These are phyloP conservation scores for Chionomys nivalis DNA, from an alignment of 2,113 vertebrate genomes.

Conservation along the genomic window DNA sequence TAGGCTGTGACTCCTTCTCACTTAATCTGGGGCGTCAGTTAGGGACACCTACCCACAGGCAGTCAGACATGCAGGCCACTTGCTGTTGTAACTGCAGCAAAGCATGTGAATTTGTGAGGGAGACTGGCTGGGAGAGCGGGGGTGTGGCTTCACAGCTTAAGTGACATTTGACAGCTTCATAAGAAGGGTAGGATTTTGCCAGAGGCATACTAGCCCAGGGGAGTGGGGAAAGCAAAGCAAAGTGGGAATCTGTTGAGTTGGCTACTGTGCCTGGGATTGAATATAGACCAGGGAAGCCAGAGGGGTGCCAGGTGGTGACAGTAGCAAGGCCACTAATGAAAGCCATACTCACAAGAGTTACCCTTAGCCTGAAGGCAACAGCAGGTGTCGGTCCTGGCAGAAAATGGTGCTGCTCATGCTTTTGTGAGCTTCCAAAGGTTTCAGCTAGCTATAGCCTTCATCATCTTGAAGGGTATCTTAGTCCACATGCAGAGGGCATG, in stretches of 20 bases:
- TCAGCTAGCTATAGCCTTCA: neutral
- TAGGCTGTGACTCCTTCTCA: neutral
- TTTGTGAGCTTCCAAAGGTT: too few relatives aligned
- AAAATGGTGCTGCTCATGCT: neutral
- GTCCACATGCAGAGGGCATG: fast-evolving
- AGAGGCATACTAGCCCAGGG: neutral
- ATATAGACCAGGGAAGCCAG: neutral
- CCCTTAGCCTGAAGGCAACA: neutral
- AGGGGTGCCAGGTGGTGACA: neutral
- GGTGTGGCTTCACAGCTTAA: neutral
- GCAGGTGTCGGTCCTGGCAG: neutral
- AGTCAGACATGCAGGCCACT: neutral
- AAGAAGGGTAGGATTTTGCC: neutral
- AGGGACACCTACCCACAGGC: neutral
- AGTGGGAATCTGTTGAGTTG: neutral
- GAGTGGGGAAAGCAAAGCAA: neutral
- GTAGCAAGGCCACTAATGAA: neutral
- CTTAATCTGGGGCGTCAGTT: neutral
- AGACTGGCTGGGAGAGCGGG: neutral
- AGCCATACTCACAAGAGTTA: neutral
- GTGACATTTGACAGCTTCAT: constrained; percentile 31
- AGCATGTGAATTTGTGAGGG: neutral
- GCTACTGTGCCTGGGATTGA: neutral
- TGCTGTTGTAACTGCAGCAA: neutral
- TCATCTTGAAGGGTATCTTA: neutral